phyloP scores from a whole-genome alignment of 23 tunicate species.

The Trididemnum clinides region DNA sequence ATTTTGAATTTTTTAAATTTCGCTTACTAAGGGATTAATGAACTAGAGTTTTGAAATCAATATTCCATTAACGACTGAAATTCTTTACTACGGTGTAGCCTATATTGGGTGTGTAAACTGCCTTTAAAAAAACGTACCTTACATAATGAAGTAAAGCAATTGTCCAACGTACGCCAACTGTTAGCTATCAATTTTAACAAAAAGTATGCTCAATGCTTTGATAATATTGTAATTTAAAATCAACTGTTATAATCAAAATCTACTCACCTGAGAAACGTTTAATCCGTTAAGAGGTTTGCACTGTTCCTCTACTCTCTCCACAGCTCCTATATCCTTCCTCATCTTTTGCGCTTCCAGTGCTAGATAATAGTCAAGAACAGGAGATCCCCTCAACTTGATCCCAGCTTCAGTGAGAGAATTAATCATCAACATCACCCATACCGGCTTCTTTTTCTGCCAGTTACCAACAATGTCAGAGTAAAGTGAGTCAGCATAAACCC shows the following conservation, averaged over 20 bases:
- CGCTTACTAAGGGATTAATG: too few relatives aligned
- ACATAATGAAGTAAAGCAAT: too few relatives aligned
- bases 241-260: background rate
- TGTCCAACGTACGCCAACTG: too few relatives aligned
- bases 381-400: constrained; percentile 32
- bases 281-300: constrained; percentile 47
- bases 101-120: too few relatives aligned
- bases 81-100: too few relatives aligned
- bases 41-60: too few relatives aligned
- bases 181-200: too few relatives aligned
- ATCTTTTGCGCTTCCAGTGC: constrained; percentile 27
- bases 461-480: constrained; percentile 30
- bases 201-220: background rate
- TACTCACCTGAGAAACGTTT: constrained; percentile 31
- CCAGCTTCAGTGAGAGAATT: constrained; percentile 50
- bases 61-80: too few relatives aligned
- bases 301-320: constrained; percentile 53
- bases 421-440: constrained; percentile 56
- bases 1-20: too few relatives aligned
- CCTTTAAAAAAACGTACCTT: too few relatives aligned
- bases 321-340: constrained; percentile 43
- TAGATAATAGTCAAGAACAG: constrained; percentile 48
- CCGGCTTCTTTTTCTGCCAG: constrained; percentile 54
- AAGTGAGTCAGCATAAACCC: background rate
- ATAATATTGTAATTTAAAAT: background rate